A percentile compares a stretch with the other conserved stretches of the same genome.
These are phyloP conservation scores for Cancer borealis DNA, from an alignment of 2,888 invertebrate species.

Conservation along the genomic window DNA sequence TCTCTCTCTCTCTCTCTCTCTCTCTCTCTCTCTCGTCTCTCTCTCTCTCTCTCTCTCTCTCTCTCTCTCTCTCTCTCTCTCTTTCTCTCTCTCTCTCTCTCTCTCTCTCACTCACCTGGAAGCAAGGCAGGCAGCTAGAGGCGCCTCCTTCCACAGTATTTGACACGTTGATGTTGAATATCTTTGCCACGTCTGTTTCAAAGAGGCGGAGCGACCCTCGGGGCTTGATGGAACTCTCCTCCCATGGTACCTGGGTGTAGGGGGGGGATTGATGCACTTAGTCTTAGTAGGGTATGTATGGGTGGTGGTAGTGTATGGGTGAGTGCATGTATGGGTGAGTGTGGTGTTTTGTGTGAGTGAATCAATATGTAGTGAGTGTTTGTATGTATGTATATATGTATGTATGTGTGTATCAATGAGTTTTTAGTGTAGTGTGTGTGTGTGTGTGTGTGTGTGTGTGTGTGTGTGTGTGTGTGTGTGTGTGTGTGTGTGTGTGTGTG, in stretches of 20 bases:
- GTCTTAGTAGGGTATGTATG: not conserved
- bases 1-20: not conserved
- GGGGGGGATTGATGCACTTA: not conserved
- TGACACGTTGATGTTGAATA: conserved; percentile 82
- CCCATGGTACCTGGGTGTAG: conserved; percentile 74
- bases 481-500: too few species aligned
- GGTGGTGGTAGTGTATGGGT: not conserved
- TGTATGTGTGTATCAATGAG: too few species aligned
- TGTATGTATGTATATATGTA: too few species aligned
- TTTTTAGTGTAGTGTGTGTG: too few species aligned
- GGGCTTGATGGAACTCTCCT: conserved; percentile 72
- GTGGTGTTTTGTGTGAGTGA: too few species aligned
- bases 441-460: too few species aligned
- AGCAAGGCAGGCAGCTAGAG: conserved; percentile 82
- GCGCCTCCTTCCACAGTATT: conserved; percentile 83
- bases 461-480: too few species aligned
- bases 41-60: not conserved
- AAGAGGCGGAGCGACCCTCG: conserved; percentile 66
- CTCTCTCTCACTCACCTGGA: conserved; percentile 79
- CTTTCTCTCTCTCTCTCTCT: not conserved
- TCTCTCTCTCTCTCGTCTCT: not conserved
- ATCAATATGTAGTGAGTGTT: too few species aligned
- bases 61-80: not conserved
- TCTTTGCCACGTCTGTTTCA: conserved; percentile 80
- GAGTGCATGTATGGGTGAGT: not conserved